phyloP scores from a whole-genome alignment of 2,113 vertebrate genomes.

The Cephalopholis sonnerati region DNA sequence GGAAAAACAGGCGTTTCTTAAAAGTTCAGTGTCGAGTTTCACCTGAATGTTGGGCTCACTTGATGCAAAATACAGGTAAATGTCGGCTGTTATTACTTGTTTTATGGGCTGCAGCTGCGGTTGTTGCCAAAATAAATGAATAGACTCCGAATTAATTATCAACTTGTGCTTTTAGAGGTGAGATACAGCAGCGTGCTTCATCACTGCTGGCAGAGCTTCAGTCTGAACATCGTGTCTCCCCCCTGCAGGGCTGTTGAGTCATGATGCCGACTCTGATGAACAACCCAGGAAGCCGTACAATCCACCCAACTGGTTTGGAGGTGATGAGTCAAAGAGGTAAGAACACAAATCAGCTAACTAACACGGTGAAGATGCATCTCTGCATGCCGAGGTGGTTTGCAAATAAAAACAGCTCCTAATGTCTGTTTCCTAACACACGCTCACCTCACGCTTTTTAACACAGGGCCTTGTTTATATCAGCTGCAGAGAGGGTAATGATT shows the following conservation, averaged over 20 bases:
- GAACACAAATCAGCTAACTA: not conserved
- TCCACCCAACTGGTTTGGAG: constrained; percentile 75
- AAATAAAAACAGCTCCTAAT: not conserved
- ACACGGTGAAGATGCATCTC: not conserved
- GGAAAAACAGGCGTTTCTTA: not conserved
- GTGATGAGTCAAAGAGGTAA: constrained; percentile 66
- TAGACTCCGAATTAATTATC: not conserved
- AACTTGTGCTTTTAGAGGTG: constrained; percentile 8
- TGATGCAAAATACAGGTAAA: too few species aligned
- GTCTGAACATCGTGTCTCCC: not conserved
- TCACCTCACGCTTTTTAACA: not conserved
- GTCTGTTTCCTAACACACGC: not conserved
- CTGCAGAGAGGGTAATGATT: not conserved
- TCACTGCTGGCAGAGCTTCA: constrained; percentile 2
- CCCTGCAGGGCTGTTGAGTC: constrained; percentile 81
- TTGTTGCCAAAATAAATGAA: not conserved
- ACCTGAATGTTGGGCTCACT: not conserved
- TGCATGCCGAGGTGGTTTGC: not conserved
- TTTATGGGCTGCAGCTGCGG: too few species aligned
- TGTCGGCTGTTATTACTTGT: too few species aligned
- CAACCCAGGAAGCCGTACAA: constrained; percentile 44
- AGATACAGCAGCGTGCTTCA: not conserved
- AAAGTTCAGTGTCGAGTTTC: not conserved
- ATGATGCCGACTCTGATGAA: constrained; percentile 65
- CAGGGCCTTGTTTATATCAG: too few species aligned